These are phyloP conservation scores for Temnothorax curvispinosus DNA, from an alignment of 1,140 invertebrate genomes.

Conservation along the genomic window DNA sequence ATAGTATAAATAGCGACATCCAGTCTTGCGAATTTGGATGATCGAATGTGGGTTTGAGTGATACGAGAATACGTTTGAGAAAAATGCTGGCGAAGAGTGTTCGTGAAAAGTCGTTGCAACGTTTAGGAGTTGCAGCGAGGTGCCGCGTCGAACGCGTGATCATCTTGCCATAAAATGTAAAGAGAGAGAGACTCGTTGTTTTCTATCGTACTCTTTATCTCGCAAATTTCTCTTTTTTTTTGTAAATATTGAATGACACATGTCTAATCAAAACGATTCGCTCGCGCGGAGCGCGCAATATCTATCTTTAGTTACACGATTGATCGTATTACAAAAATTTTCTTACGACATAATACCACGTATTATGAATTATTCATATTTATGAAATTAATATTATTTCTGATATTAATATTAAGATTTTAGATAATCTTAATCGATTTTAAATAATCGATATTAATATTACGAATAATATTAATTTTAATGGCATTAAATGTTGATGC, in stretches of 20 bases:
- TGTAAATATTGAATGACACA: slow-evolving; percentile 34
- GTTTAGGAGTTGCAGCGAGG: background rate
- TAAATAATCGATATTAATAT: slow-evolving; percentile 14
- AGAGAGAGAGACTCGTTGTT: background rate
- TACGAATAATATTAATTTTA: slow-evolving; percentile 34
- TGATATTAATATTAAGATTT: slow-evolving; percentile 20
- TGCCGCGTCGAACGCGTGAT: slow-evolving; percentile 21
- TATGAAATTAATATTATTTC: slow-evolving; percentile 26
- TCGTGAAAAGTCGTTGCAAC: slow-evolving; percentile 17
- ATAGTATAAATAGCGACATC: slow-evolving; percentile 34
- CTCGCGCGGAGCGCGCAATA: background rate
- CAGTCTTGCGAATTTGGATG: background rate
- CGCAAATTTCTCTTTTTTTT: background rate
- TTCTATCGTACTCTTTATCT: slow-evolving; percentile 20
- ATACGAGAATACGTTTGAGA: background rate
- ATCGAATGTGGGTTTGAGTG: slow-evolving; percentile 10
- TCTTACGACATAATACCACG: background rate
- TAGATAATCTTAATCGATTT: background rate
- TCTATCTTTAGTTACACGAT: background rate
- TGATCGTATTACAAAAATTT: background rate
- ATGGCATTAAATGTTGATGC: background rate
- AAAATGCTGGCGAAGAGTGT: slow-evolving; percentile 4
- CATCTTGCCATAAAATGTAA: slow-evolving; percentile 50
- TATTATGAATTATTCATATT: background rate
- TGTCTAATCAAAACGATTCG: slow-evolving; percentile 41